phyloP scores from a whole-genome alignment of 1,140 invertebrate genomes.

The Eriocheir sinensis region DNA sequence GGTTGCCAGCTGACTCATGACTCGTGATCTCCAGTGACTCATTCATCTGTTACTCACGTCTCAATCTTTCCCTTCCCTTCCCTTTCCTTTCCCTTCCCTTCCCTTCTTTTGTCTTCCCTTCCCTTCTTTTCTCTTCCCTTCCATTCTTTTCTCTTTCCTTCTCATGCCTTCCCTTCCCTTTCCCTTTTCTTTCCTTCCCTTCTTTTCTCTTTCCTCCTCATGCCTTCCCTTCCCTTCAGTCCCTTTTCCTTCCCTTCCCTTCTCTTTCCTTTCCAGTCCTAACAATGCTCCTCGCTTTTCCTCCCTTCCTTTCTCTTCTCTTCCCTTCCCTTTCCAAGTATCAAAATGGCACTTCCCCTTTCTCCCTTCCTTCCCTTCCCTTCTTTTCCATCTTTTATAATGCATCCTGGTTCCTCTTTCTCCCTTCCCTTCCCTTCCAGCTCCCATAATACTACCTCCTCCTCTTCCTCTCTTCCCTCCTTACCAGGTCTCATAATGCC shows the following conservation, averaged over 20 bases:
- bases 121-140: not conserved
- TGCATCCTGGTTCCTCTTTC: too few relatives aligned
- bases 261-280: not conserved
- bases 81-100: not conserved
- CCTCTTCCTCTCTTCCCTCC: too few relatives aligned
- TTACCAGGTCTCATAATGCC: not conserved
- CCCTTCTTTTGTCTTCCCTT: constrained; percentile 37
- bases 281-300: not conserved
- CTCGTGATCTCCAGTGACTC: too few relatives aligned
- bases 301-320: too few relatives aligned
- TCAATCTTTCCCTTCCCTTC: not conserved
- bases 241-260: not conserved
- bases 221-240: not conserved
- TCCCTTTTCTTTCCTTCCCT: not conserved
- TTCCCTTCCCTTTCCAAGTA: too few relatives aligned
- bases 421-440: too few relatives aligned
- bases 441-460: too few relatives aligned
- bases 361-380: too few relatives aligned
- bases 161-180: not conserved
- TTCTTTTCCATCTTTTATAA: too few relatives aligned
- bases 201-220: not conserved
- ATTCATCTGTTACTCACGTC: too few relatives aligned
- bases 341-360: too few relatives aligned
- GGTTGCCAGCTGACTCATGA: too few relatives aligned
- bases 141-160: not conserved